Evolutionary conservation across 2,888 invertebrate species (phyloP).

Genomic region (Athetis lepigone): DNA sequence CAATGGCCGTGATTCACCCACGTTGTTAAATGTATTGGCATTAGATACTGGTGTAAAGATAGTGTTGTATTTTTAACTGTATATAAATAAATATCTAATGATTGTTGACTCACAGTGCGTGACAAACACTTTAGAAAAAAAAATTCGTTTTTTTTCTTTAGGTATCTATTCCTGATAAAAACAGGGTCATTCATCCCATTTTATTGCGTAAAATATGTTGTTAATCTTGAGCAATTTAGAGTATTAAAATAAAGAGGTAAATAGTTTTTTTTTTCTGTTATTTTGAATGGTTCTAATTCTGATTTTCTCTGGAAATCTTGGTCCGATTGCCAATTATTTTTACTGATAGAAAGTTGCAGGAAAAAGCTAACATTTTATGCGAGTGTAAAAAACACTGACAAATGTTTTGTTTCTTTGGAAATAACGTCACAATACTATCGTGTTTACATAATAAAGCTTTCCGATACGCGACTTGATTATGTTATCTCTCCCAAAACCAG

Average conservation of each 20-base stretch:
- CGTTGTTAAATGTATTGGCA: conserved; percentile 50
- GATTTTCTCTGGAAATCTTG: no score
- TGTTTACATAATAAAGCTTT: conserved; percentile 17
- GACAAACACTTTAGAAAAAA: conserved; percentile 25
- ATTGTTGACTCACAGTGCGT: conserved; percentile 46
- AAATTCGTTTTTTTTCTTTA: conserved; percentile 28
- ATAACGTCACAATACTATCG: background rate
- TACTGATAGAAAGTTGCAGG: no score
- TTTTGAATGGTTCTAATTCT: no score
- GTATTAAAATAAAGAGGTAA: background rate
- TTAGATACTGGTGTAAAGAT: conserved; percentile 50
- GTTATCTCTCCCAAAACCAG: background rate
- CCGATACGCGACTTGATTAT: background rate
- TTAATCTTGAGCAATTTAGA: background rate
- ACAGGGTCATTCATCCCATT: conserved; percentile 27
- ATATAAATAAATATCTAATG: conserved; percentile 58
- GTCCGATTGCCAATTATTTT: no score
- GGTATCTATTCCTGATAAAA: background rate
- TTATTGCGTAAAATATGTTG: background rate
- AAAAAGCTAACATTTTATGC: no score
- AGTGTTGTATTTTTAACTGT: conserved; percentile 56
- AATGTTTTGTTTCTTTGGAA: background rate
- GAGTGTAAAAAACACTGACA: no score
- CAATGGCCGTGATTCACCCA: conserved; percentile 53
- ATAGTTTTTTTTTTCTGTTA: no score